Percentiles rank a stretch among this genome's conserved stretches.
These are phyloP conservation scores for Acanthoscelides obtectus DNA, from an alignment of 2,888 invertebrate species.

Conservation along the genomic window DNA sequence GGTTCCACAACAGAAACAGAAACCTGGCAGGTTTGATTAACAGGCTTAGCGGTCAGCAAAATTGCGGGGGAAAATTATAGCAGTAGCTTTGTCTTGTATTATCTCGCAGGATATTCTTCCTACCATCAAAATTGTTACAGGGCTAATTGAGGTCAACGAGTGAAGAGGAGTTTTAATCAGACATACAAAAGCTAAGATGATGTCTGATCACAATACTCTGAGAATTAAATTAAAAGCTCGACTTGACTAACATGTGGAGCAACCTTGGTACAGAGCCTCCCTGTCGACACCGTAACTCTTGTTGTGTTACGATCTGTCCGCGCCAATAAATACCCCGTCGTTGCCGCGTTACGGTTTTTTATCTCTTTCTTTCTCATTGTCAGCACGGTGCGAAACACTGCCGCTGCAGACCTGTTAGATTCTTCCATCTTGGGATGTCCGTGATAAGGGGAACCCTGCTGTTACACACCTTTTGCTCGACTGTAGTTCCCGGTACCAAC, in stretches of 20 bases:
- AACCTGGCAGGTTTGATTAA: too few species aligned
- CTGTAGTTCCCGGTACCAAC: neutral
- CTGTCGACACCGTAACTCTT: neutral
- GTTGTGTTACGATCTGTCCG: neutral
- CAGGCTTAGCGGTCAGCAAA: too few species aligned
- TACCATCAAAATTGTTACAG: too few species aligned
- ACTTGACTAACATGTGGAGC: neutral
- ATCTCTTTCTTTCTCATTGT: neutral
- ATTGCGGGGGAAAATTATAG: too few species aligned
- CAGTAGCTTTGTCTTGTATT: too few species aligned
- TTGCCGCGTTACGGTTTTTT: neutral
- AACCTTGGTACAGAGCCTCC: neutral
- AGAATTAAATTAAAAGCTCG: neutral
- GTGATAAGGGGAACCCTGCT: neutral
- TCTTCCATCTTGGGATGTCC: neutral
- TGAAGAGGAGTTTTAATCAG: too few species aligned
- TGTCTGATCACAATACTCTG: too few species aligned
- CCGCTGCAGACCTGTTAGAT: neutral
- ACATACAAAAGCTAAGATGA: too few species aligned
- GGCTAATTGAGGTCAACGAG: too few species aligned
- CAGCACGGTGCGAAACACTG: neutral
- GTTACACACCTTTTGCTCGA: neutral
- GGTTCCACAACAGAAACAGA: too few species aligned
- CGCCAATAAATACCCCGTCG: neutral
- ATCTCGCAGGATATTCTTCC: too few species aligned